These are phyloP conservation scores for Austrolebias charrua DNA, from an alignment of 2,797 vertebrate genomes.

Conservation along the genomic window DNA sequence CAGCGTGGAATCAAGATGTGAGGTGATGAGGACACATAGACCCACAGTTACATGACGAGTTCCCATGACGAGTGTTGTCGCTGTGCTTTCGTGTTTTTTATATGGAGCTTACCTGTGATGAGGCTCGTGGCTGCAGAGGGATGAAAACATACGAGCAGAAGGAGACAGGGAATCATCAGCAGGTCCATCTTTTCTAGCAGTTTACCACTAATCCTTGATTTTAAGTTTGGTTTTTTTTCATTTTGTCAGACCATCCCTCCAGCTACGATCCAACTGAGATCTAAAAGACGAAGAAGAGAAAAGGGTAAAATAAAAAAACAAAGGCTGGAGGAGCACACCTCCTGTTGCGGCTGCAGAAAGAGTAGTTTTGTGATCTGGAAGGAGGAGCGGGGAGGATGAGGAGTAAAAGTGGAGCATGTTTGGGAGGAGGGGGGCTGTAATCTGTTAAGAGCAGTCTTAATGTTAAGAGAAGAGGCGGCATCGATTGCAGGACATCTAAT, in stretches of 20 bases:
- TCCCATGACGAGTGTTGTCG: neutral
- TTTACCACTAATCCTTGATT: conserved; percentile 25
- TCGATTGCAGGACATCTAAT: conserved; percentile 77
- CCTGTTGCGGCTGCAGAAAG: conserved; percentile 27
- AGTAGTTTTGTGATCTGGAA: conserved; percentile 39
- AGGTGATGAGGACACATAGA: conserved; percentile 33
- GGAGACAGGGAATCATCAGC: conserved; percentile 37
- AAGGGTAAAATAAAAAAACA: conserved; percentile 23
- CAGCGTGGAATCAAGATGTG: conserved; percentile 12
- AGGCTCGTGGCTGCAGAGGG: conserved; percentile 60
- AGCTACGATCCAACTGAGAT: conserved; percentile 9
- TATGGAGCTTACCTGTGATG: conserved; percentile 69
- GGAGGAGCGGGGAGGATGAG: conserved; percentile 48
- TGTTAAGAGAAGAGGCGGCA: conserved; percentile 75
- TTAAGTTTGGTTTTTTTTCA: conserved; percentile 44
- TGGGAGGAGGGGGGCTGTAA: conserved; percentile 69
- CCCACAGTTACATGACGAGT: conserved; percentile 23
- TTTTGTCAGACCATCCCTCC: conserved; percentile 26
- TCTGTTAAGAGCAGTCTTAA: conserved; percentile 81
- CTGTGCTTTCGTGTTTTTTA: conserved; percentile 7
- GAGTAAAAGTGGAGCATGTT: conserved; percentile 47
- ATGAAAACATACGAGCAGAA: conserved; percentile 62
- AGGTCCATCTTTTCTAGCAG: conserved; percentile 56
- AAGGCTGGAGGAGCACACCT: conserved; percentile 13
- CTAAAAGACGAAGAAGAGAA: conserved; percentile 8